phyloP scores from a whole-genome alignment of 1,140 invertebrate genomes.

The Thrips palmi region DNA sequence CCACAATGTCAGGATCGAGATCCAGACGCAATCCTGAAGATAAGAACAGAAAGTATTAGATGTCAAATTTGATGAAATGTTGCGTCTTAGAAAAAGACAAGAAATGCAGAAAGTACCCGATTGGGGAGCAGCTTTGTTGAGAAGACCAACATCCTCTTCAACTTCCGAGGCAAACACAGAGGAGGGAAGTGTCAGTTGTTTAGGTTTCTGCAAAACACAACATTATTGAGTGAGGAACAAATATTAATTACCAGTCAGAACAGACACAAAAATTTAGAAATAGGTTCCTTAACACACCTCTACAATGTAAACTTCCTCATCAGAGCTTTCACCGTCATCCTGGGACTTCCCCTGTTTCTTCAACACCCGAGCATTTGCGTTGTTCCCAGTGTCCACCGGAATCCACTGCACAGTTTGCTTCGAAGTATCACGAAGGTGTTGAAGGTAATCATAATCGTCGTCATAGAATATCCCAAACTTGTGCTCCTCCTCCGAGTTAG shows the following conservation, averaged over 20 bases:
- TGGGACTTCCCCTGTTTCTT: no score
- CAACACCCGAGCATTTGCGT: no score
- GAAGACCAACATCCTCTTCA: slow-evolving; percentile 71
- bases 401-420: no score
- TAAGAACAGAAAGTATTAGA: slow-evolving; percentile 9
- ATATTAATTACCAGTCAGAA: no score
- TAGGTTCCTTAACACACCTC: no score
- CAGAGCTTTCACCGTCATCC: no score
- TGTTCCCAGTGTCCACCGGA: no score
- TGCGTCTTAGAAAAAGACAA: no score
- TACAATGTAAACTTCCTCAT: no score
- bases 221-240: no score
- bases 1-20: slow-evolving; percentile 84
- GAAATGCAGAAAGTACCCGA: slow-evolving; percentile 32
- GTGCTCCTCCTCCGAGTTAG: slow-evolving; percentile 46
- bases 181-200: slow-evolving; percentile 55
- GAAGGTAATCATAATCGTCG: slow-evolving; percentile 90
- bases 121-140: slow-evolving; percentile 70
- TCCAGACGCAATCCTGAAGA: slow-evolving; percentile 52
- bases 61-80: no score
- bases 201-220: slow-evolving; percentile 11
- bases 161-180: slow-evolving; percentile 80
- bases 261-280: no score
- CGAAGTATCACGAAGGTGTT: slow-evolving; percentile 83
- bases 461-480: slow-evolving; percentile 93